Evolutionary conservation across 2,113 vertebrate genomes (phyloP).

Genomic region (Collichthys lucidus): DNA sequence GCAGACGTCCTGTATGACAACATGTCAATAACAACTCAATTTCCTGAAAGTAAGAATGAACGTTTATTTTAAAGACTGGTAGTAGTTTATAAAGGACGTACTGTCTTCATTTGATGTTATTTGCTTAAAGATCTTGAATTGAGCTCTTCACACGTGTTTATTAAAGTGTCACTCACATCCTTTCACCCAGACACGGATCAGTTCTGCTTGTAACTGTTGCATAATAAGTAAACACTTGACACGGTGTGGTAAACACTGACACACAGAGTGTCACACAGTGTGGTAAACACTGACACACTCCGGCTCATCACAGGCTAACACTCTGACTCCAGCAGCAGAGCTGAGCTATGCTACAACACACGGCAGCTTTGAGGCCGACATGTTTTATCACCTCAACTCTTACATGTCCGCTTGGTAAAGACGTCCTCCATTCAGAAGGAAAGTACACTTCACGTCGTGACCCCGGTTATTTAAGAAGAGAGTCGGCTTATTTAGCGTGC

Average conservation of each 20-base stretch:
- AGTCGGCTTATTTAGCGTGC: slow-evolving; percentile 30
- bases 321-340: not conserved
- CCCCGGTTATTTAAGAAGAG: not conserved
- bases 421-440: not conserved
- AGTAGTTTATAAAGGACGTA: too few species aligned
- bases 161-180: too few species aligned
- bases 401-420: accelerated
- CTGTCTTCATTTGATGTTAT: not conserved
- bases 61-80: too few species aligned
- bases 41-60: not conserved
- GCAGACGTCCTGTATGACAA: not conserved
- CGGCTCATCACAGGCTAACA: not conserved
- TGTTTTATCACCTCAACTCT: accelerated
- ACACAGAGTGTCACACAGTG: not conserved
- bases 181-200: too few species aligned
- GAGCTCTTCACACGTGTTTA: not conserved
- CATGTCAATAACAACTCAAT: not conserved
- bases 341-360: too few species aligned
- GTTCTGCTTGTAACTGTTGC: too few species aligned
- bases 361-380: not conserved
- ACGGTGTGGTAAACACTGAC: slow-evolving; percentile 26
- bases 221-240: not conserved
- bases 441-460: not conserved
- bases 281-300: slow-evolving; percentile 36
- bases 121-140: not conserved